A percentile compares a stretch with the other conserved stretches of the same genome.
phyloP scores from a whole-genome alignment of 1,140 invertebrate genomes.

The Tetragonula clypearis region DNA sequence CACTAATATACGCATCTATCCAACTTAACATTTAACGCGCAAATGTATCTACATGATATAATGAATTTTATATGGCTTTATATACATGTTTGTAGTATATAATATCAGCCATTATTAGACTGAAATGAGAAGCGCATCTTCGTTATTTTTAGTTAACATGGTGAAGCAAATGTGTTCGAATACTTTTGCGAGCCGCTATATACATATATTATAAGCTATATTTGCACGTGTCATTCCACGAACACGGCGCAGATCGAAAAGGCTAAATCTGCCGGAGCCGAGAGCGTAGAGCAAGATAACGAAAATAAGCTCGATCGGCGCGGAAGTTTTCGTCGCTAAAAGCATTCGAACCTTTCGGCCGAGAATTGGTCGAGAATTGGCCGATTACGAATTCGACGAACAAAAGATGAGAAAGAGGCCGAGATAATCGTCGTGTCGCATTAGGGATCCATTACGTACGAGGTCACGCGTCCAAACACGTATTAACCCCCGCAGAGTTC shows the following conservation, averaged over 20 bases:
- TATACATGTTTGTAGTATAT: no score
- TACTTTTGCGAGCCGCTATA: no score
- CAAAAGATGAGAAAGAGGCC: constrained; percentile 44
- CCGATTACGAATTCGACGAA: constrained; percentile 25
- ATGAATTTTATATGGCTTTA: no score
- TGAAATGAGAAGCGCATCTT: no score
- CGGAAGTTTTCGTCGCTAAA: constrained; percentile 58
- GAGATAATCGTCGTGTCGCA: constrained; percentile 62
- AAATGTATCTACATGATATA: no score
- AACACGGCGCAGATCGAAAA: neutral
- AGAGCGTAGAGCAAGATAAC: constrained; percentile 41
- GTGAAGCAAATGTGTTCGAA: no score
- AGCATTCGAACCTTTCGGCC: constrained; percentile 59
- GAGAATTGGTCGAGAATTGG: constrained; percentile 53
- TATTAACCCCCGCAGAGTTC: constrained; percentile 60
- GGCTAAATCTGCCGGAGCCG: neutral
- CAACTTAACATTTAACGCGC: no score
- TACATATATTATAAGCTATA: no score
- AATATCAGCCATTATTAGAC: no score
- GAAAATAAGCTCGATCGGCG: constrained; percentile 59
- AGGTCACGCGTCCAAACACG: constrained; percentile 64
- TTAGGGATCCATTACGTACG: constrained; percentile 68
- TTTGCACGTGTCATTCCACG: neutral
- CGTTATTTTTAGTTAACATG: no score
- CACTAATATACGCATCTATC: no score